Base-by-base conservation (phyloP, 2,113 vertebrate species). In the Amphilophus citrinellus region DNA sequence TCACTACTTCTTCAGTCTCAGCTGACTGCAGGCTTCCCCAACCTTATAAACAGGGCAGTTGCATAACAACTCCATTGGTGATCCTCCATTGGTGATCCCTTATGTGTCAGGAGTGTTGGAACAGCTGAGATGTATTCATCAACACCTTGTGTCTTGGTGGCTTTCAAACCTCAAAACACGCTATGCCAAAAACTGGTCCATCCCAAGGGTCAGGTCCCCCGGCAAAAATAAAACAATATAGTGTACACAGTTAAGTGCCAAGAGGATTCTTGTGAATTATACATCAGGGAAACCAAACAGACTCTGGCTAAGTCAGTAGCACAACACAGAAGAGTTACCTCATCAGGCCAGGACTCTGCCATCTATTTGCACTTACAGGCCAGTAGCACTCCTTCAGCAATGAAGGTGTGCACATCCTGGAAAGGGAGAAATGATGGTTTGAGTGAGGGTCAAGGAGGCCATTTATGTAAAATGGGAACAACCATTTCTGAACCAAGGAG, bases 371-470 rank as follows among this genome's bases (percentile, higher is more conserved):
- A 24, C 63, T 37, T 44, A 24, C 37, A 65, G n/a, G 37, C 1
- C 6, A 35, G 6, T 7, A 35, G 35, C 35, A 35, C 35, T 7
- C 35, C 1, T 35, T 35, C 0, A 65, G 62, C 13, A 13, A 14
- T 44, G 42, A 44, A 13, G 42, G 13, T 44, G 44, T 14, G 13
- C 44, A 47, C 44, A 15, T 66, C 37, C 37, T 66, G 63, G 63
- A 66, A 37, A 44, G 37, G 0, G 4, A 44, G 63, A 9, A 44
- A 7, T 0, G 37, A n/a, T 44, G 37, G 7, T 44, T 24, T 66
- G 63, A 66, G n/a, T 22, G 2, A 37, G 63, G 13, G 24, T 35
- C 35, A 35, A 7, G 35, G 6, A 35, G 35, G 35, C 35, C 6
- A 35, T 7, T 6, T 7, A 35, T 35, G 35, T 35, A 35, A 35